phyloP scores from a whole-genome alignment of 2,113 vertebrate genomes.

The Seriola quinqueradiata region DNA sequence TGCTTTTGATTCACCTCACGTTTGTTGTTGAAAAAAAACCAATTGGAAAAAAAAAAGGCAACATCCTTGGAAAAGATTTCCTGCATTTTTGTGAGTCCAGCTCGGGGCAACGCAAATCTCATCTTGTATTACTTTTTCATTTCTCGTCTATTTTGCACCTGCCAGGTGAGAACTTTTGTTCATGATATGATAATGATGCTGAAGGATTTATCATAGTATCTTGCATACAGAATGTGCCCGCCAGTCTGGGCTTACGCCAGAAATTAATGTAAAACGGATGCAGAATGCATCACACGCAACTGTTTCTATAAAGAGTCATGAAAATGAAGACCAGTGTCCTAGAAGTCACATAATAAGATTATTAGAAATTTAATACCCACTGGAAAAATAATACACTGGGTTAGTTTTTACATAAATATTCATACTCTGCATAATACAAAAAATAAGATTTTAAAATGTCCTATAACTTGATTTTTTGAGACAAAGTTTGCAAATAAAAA shows the following conservation, averaged over 20 bases:
- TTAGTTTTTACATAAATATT: neutral
- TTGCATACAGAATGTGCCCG: constrained; percentile 37
- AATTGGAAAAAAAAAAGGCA: neutral
- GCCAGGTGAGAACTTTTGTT: constrained; percentile 38
- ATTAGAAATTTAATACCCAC: neutral
- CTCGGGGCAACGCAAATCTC: constrained; percentile 44
- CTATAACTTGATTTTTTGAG: neutral
- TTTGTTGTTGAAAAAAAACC: constrained; percentile 42
- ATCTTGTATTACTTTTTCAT: constrained; percentile 38
- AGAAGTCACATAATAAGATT: neutral
- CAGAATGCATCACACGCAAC: neutral
- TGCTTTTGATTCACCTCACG: constrained; percentile 51
- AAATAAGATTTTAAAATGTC: neutral
- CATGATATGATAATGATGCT: constrained; percentile 36
- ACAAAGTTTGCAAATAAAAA: too few species aligned
- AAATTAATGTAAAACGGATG: constrained; percentile 2
- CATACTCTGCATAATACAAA: neutral
- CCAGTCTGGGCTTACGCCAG: accelerated
- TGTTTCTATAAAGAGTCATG: neutral
- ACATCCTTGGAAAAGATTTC: constrained; percentile 52
- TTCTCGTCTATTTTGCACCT: constrained; percentile 27
- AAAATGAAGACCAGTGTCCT: neutral
- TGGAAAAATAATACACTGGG: neutral
- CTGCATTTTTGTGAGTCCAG: constrained; percentile 36
- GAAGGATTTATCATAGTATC: neutral